Base-by-base conservation (phyloP, 2,888 invertebrate genomes). In the Allygus modestus region DNA sequence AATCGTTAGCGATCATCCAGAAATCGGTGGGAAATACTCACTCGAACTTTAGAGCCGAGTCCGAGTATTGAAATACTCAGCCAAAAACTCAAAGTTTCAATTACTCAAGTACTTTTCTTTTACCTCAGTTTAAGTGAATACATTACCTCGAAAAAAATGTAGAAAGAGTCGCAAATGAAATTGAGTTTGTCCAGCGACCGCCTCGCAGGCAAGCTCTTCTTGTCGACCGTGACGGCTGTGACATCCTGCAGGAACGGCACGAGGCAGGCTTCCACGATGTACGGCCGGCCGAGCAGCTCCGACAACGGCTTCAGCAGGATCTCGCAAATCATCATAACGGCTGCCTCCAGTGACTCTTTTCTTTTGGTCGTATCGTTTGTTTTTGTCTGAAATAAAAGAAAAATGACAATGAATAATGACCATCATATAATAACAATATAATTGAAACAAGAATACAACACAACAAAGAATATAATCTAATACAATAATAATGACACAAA, bases 221-320 rank as follows among this genome's bases (percentile, higher is more conserved):
- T 86, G 12, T 83, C 75, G 0, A 86, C 77, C 15, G 87, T 84
- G 17, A 85, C 41, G 12, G 79, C 41, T 69, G 77, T 54, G 37
- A 61, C 88, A 26, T 89, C 88, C 61, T 89, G 90, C 79, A 93
- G 82, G 90, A 92, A 89, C 0, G 94, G 93, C 54, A 96, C 90
- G 83, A 96, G 91, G 85, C 94, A 93, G 12, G 93, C 92, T 82
- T 96, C 95, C 28, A 94, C 93, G 20, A 96, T 92, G 88, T 95
- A 96, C 0, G 95, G 92, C 61, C 93, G 91, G 0, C 93, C 92
- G 43, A 96, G 90, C 0, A 93, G 90, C 2, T 92, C 92, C 0
- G 94, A 93, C 37, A 96, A 89, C 85, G 94, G 92, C 65, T 93
- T 92, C 12, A 94, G 91, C 1, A 95, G 15, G 17, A 83, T 31